Evolutionary conservation across 2,797 vertebrate species (phyloP).

Genomic region (Sebastes matsubarae): DNA sequence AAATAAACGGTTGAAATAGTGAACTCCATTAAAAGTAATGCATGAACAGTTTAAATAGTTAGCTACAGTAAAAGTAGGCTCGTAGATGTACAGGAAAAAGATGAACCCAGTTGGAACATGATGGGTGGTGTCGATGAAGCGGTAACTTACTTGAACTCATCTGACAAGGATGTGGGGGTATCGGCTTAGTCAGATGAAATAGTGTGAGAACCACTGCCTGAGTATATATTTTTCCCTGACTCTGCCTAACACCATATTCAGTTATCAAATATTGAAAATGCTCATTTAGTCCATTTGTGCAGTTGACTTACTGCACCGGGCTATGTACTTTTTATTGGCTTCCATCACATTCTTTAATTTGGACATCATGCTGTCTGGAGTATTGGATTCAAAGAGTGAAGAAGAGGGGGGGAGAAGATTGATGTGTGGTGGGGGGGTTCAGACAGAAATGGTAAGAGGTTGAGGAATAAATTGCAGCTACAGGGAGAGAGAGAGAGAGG

Average conservation of each 20-base stretch:
- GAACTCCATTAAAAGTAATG: not conserved
- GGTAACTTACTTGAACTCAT: not conserved
- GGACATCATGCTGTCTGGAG: constrained; percentile 66
- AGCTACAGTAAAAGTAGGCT: not conserved
- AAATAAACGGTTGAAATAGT: not conserved
- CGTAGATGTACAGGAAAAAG: too few species aligned
- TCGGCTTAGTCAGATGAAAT: not conserved
- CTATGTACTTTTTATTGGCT: constrained; percentile 41
- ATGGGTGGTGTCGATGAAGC: too few species aligned
- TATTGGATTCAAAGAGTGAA: constrained; percentile 58
- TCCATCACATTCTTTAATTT: constrained; percentile 62
- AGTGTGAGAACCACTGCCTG: not conserved
- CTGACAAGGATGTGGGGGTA: not conserved
- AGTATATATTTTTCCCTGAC: not conserved
- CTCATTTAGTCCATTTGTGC: constrained; percentile 49
- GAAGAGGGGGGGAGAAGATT: constrained; percentile 11
- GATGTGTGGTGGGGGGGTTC: constrained; percentile 35
- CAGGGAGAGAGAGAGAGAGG: constrained; percentile 14
- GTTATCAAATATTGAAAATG: constrained; percentile 55
- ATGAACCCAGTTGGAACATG: too few species aligned
- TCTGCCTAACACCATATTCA: constrained; percentile 7
- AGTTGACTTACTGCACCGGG: constrained; percentile 36
- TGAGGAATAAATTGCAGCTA: constrained; percentile 46
- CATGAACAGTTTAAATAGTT: not conserved
- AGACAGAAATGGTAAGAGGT: constrained; percentile 47